Percentiles rank a stretch among this genome's conserved stretches.
These are phyloP conservation scores for Dendrophyllia cribrosa DNA, from an alignment of 64 coral and sea anemone species.

Conservation along the genomic window DNA sequence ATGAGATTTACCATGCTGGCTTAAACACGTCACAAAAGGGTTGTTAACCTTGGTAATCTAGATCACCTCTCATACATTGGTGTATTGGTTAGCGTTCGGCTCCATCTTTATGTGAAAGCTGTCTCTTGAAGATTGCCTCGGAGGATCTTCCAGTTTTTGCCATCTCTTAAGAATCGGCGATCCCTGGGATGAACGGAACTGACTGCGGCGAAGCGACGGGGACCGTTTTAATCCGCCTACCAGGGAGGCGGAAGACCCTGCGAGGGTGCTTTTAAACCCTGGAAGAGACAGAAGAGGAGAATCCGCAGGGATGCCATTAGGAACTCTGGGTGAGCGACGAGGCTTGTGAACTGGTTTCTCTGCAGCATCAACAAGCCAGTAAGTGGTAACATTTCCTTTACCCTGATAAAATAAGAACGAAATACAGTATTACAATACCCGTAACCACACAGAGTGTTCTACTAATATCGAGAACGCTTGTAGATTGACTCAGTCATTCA, in stretches of 20 bases:
- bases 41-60: neutral
- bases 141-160: slow-evolving; percentile 32
- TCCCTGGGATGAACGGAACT: slow-evolving; percentile 44
- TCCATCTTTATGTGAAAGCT: slow-evolving; percentile 8
- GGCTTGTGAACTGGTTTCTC: slow-evolving; percentile 18
- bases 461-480: no score
- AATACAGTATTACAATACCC: neutral
- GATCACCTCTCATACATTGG: neutral
- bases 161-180: slow-evolving; percentile 41
- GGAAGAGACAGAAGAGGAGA: slow-evolving; percentile 32
- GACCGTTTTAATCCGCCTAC: slow-evolving; percentile 5
- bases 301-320: slow-evolving; percentile 30
- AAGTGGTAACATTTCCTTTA: slow-evolving; percentile 57
- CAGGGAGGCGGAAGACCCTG: slow-evolving; percentile 18
- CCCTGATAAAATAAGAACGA: slow-evolving; percentile 23
- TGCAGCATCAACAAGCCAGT: slow-evolving; percentile 29
- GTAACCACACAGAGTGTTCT: no score
- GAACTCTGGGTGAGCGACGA: neutral
- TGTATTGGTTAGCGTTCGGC: neutral
- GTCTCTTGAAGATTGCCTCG: slow-evolving; percentile 20
- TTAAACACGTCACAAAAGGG: neutral
- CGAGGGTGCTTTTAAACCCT: slow-evolving; percentile 19
- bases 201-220: slow-evolving; percentile 46
- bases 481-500: no score
- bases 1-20: no score